These are phyloP conservation scores for Xestia c-nigrum DNA, from an alignment of 2,888 invertebrate species.

Conservation along the genomic window DNA sequence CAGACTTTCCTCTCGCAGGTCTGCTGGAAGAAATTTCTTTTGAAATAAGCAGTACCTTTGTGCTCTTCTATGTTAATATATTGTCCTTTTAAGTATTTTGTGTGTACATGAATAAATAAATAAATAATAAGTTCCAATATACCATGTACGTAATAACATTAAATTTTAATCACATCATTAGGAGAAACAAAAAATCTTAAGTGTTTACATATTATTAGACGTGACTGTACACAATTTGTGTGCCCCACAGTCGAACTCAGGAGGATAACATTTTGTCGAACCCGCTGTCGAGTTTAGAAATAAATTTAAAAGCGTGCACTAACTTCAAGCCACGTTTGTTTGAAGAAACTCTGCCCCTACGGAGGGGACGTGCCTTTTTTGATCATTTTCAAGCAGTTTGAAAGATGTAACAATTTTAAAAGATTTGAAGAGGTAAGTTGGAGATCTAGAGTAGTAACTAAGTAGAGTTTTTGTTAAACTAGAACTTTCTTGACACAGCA, in stretches of 20 bases:
- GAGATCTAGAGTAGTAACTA: background rate
- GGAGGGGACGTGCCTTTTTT: constrained; percentile 74
- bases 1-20: too few relatives aligned
- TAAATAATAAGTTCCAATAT: too few relatives aligned
- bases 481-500: background rate
- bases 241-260: constrained; percentile 59
- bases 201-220: too few relatives aligned
- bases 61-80: too few relatives aligned
- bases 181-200: too few relatives aligned
- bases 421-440: background rate
- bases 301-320: constrained; percentile 80
- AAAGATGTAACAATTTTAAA: constrained; percentile 7
- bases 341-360: constrained; percentile 74
- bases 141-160: too few relatives aligned
- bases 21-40: too few relatives aligned
- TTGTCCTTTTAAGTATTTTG: too few relatives aligned
- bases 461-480: background rate
- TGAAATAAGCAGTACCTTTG: too few relatives aligned
- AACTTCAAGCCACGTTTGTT: constrained; percentile 79
- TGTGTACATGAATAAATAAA: too few relatives aligned
- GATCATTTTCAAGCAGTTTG: constrained; percentile 50
- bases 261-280: constrained; percentile 77
- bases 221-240: constrained; percentile 61
- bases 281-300: constrained; percentile 78
- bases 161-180: too few relatives aligned